Conservation (phyloP, 2,797 vertebrate species). For the Sebastes minor region DNA sequence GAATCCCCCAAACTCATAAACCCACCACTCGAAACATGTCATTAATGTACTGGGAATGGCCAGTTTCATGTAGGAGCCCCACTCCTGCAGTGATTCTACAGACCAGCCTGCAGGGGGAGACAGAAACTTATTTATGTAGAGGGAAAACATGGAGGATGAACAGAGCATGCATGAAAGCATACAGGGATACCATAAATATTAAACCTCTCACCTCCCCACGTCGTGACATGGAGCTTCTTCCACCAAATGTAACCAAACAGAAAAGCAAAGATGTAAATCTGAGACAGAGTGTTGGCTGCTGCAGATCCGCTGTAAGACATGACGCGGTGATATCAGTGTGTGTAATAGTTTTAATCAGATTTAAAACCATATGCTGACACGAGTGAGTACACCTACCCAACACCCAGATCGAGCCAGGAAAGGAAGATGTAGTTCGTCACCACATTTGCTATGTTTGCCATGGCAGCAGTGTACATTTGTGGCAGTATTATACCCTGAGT, state of each 20-base stretch:
- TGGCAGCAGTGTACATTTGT: conserved; percentile 84
- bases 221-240: conserved; percentile 87
- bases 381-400: conserved; percentile 82
- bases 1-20: conserved; percentile 92
- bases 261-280: conserved; percentile 81
- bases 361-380: not conserved
- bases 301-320: conserved; percentile 87
- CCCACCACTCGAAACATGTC: conserved; percentile 95
- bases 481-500: conserved; percentile 90
- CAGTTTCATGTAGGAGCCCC: conserved; percentile 89
- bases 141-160: not conserved
- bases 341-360: not conserved
- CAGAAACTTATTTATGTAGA: conserved; percentile 36
- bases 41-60: conserved; percentile 91
- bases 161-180: not conserved
- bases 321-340: not conserved
- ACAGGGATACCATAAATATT: not conserved
- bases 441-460: conserved; percentile 87
- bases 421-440: conserved; percentile 88
- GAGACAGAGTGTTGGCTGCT: conserved; percentile 86
- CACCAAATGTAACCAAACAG: conserved; percentile 87
- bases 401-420: conserved; percentile 85
- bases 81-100: conserved; percentile 88
- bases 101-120: conserved; percentile 88
- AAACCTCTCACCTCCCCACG: conserved; percentile 89